Evolutionary conservation across 2,797 vertebrate species (phyloP), one percentile per base, ranked within the genome.

Genomic region (Sus cebifrons): DNA sequence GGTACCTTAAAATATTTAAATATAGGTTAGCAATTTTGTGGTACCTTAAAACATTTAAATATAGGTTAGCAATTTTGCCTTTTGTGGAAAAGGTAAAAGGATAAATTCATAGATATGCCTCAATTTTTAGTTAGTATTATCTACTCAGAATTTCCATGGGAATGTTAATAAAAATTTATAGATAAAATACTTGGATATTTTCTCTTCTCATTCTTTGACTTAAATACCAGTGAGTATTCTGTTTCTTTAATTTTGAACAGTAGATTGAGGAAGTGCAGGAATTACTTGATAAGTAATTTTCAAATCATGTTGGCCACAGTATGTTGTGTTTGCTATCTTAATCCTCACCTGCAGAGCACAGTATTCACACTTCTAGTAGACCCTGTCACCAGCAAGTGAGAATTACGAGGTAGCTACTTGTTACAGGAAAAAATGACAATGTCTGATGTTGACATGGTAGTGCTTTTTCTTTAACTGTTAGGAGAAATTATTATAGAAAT

Each of bases 11-110:
- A 91, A 86, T 25, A 60, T 83, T 79, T 93, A 75, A 73, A 17
- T 93, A 89, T 94, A 96, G 29, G 25, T 40, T 86, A 75, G 88
- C n/a, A 85, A 52, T 27, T 90, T 29, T 71, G 23, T 95, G 21
- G 5, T 89, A 23, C 78, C 75, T 86, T 95, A 58, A 94, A 91
- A 86, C 29, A 60, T 83, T 79, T 93, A 75, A 73, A 17, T 93
- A 89, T 94, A 96, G 29, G 25, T 40, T 86, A 75, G 88, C n/a
- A 85, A 52, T 27, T 90, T 29, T 71, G 23, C 16, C 75, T 75
- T 96, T 71, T 94, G 56, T 86, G 27, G 40, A 56, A 67, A 68
- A 96, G 60, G 25, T 84, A 44, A 71, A 86, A 87, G 36, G 29
- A 25, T 79, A 89, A 74, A 81, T 85, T 81, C 44, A 8, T 36